Percentiles rank a stretch among this genome's conserved stretches.
These are phyloP conservation scores for Sebastes schlegelii DNA, from an alignment of 2,113 vertebrate species.

Conservation along the genomic window DNA sequence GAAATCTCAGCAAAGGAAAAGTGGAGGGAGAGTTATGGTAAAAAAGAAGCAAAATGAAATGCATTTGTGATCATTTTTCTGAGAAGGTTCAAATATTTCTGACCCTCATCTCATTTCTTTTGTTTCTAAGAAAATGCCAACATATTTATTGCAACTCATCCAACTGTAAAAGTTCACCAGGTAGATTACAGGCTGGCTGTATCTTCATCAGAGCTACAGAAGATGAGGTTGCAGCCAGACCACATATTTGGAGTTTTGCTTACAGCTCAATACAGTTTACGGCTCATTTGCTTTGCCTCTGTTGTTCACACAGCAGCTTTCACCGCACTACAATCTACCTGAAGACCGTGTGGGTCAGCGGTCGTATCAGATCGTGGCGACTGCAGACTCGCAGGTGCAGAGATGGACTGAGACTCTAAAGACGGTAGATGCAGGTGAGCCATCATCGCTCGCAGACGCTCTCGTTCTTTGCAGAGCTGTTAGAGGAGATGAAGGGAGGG, in stretches of 20 bases:
- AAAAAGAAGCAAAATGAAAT: neutral
- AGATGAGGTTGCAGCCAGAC: constrained; percentile 78
- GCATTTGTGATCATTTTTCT: neutral
- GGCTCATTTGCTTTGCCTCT: constrained; percentile 86
- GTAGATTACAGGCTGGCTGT: constrained; percentile 35
- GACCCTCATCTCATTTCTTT: neutral
- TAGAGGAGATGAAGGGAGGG: constrained; percentile 74
- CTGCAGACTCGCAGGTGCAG: constrained; percentile 88
- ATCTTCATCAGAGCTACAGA: constrained; percentile 66
- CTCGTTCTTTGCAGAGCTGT: constrained; percentile 96
- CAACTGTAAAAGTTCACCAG: constrained; percentile 34
- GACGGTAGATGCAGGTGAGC: constrained; percentile 96
- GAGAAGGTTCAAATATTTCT: neutral
- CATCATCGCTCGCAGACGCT: constrained; percentile 97
- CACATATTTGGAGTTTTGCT: constrained; percentile 83
- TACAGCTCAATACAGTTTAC: constrained; percentile 82
- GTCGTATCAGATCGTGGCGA: constrained; percentile 75
- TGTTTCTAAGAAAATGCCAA: constrained; percentile 21
- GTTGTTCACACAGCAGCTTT: constrained; percentile 74
- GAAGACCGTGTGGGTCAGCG: constrained; percentile 73
- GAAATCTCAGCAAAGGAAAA: neutral
- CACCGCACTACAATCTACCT: constrained; percentile 83
- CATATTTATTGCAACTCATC: constrained; percentile 28
- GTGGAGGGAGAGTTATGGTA: neutral
- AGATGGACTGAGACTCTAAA: constrained; percentile 88